These are phyloP conservation scores for Acropternis orthonyx DNA, from an alignment of 2,797 vertebrate genomes.

Conservation along the genomic window DNA sequence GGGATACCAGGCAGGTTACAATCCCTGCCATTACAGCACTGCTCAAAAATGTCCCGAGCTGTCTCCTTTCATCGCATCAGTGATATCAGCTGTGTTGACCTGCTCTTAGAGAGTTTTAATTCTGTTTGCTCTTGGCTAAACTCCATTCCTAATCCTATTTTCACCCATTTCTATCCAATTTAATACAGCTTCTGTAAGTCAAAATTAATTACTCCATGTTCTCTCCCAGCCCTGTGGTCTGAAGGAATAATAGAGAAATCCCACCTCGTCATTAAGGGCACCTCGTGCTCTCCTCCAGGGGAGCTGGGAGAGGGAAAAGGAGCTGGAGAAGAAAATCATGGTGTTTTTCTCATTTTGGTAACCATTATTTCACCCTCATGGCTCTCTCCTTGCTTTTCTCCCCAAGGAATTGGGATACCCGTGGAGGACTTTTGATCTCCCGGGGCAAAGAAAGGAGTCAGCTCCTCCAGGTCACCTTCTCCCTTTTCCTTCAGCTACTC, in stretches of 20 bases:
- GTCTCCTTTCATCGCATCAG: constrained; percentile 10
- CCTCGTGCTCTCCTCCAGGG: not conserved
- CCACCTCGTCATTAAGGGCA: not conserved
- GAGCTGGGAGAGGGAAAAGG: not conserved
- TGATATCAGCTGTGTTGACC: constrained; percentile 19
- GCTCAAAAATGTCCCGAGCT: constrained; percentile 21
- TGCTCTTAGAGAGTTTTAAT: constrained; percentile 57
- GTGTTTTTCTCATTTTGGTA: not conserved
- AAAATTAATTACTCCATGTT: constrained; percentile 70
- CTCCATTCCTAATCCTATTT: constrained; percentile 77
- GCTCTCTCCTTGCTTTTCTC: not conserved
- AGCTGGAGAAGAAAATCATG: not conserved
- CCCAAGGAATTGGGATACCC: not conserved
- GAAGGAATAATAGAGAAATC: not conserved
- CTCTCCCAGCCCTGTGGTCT: constrained; percentile 16
- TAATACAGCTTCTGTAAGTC: constrained; percentile 76
- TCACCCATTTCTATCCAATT: constrained; percentile 74
- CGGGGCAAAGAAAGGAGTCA: not conserved
- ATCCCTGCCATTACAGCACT: not conserved
- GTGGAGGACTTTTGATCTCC: not conserved
- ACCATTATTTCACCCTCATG: not conserved
- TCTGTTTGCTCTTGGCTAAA: constrained; percentile 70
- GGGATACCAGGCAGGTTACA: not conserved
- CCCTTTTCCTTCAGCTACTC: not conserved
- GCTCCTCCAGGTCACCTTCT: not conserved